These are phyloP conservation scores for Halichoeres trimaculatus DNA, from an alignment of 2,113 vertebrate genomes.

Conservation along the genomic window DNA sequence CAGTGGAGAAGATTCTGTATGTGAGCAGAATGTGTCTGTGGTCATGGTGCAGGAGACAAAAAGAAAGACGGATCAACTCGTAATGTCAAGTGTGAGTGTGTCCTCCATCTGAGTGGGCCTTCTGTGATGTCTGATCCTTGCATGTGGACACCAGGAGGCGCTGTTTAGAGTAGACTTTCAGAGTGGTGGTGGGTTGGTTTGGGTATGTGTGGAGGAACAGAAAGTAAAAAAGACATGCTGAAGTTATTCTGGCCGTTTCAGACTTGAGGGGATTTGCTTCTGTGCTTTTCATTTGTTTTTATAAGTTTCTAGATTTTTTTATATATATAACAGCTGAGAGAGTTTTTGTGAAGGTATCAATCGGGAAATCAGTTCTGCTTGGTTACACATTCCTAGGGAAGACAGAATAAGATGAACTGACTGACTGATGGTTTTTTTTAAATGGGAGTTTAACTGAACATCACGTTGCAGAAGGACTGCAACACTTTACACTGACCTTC, in stretches of 20 bases:
- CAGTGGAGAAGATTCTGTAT: constrained; percentile 28
- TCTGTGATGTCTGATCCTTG: neutral
- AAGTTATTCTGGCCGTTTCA: constrained; percentile 10
- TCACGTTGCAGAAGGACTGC: constrained; percentile 38
- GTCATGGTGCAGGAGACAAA: neutral
- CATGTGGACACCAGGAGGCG: constrained; percentile 26
- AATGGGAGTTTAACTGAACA: constrained; percentile 1
- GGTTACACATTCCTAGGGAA: neutral
- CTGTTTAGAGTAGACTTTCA: neutral
- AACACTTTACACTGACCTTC: constrained; percentile 27
- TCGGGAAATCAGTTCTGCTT: neutral
- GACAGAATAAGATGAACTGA: neutral
- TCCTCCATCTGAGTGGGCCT: neutral
- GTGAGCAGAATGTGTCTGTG: constrained; percentile 18
- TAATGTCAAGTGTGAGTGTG: neutral
- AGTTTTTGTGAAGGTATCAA: neutral
- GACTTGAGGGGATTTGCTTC: constrained; percentile 23
- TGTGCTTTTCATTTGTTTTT: constrained; percentile 52
- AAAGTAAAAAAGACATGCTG: constrained; percentile 6
- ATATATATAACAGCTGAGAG: constrained; percentile 14
- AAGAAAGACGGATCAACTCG: neutral
- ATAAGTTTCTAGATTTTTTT: neutral
- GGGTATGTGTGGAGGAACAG: constrained; percentile 39
- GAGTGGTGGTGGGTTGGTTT: constrained; percentile 1
- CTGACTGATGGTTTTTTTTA: constrained; percentile 11